Conservation (phyloP, 53 echinoderm and acorn worm genomes). For the Holothuria scabra region DNA sequence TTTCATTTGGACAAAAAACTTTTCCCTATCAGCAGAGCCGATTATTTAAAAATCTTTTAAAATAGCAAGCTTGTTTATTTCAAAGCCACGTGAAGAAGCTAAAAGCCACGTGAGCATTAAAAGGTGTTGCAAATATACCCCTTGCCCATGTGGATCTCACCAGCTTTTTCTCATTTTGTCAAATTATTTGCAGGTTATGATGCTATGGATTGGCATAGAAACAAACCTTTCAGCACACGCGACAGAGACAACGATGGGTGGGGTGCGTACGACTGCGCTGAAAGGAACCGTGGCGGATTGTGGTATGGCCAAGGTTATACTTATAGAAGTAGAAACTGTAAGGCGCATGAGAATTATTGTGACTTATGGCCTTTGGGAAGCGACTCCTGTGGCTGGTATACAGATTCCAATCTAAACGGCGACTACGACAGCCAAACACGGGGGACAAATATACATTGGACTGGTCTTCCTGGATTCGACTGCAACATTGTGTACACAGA, state of each 20-base stretch:
- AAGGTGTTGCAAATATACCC: too few relatives aligned
- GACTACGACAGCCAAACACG: not conserved
- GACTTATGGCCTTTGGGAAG: not conserved
- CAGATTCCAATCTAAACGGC: not conserved
- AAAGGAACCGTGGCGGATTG: not conserved
- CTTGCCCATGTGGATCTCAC: too few relatives aligned
- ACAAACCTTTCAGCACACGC: not conserved
- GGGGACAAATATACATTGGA: constrained; percentile 1
- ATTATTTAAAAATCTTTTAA: too few relatives aligned
- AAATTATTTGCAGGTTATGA: too few relatives aligned
- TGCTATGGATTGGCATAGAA: too few relatives aligned
- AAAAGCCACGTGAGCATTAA: too few relatives aligned
- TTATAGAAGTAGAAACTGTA: too few relatives aligned
- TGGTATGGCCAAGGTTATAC: not conserved
- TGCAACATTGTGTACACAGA: not conserved
- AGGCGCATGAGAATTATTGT: not conserved
- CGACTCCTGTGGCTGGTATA: not conserved
- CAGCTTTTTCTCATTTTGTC: too few relatives aligned
- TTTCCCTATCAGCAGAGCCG: too few relatives aligned
- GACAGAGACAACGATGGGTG: constrained; percentile 17
- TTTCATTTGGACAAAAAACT: too few relatives aligned
- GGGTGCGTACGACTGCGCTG: not conserved
- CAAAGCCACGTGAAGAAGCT: too few relatives aligned
- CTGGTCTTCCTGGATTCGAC: not conserved
- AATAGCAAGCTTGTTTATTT: too few relatives aligned